Base-by-base conservation (phyloP, 2,797 vertebrate species). In the Rachycentron canadum region DNA sequence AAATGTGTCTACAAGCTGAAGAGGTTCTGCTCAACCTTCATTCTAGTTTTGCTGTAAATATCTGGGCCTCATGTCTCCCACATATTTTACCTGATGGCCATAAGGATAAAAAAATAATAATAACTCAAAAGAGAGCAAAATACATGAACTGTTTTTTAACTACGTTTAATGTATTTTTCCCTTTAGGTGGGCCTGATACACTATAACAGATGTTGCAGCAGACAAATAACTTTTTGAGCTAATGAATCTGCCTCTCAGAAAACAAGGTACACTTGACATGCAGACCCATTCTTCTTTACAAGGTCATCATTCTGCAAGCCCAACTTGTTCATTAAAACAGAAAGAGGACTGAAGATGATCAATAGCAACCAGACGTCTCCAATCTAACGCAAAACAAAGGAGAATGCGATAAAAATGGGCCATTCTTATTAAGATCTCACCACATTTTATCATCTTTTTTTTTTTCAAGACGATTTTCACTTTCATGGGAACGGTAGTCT, bases 401-500 rank as follows among this genome's bases (percentile, higher is more conserved):
- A 50, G 63, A 84, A 80, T 67, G 30, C 52, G 86, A 81, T 85
- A 74, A 75, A 88, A 91, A 83, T 38, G 70, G 36, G n/a, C 40
- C 73, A 50, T 73, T 88, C 84, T 78, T 90, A 91, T 91, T 86
- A 84, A 90, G 84, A 89, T 82, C 87, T 87, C 70, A 84, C 69
- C 34, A 64, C 56, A 65, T 85, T 88, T 73, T 88, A 77, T 83
- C 82, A 77, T 64, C 40, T 7, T 81, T 71, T 83, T 64, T 73
- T 73, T 58, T 69, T 79, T 11, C 69, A 41, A 77, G 21, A 74
- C 81, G 56, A 67, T 82, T 86, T 82, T 85, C 68, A 86, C 78
- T 89, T 91, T 86, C 86, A 79, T 89, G 82, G 84, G 86, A 93
- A 88, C 83, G 11, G 82, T 82, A 70, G 86, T 86, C 80, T 89